Conservation (phyloP, 1,140 invertebrate species). For the Anadara kagoshimensis region DNA sequence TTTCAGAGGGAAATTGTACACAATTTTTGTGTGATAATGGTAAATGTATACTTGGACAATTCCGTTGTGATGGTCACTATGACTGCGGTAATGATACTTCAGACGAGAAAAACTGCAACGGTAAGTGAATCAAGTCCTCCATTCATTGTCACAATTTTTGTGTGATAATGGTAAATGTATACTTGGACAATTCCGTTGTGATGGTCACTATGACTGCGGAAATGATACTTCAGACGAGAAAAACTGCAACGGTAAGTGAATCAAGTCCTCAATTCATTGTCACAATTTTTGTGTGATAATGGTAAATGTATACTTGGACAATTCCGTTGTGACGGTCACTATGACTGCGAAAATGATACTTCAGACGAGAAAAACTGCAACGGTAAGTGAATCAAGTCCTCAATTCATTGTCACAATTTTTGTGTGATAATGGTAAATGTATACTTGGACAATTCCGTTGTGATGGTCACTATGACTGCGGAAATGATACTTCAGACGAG, state of each 20-base stretch:
- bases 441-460: conserved; percentile 41
- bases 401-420: no score
- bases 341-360: conserved; percentile 56
- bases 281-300: conserved; percentile 43
- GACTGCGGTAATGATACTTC: conserved; percentile 58
- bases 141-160: conserved; percentile 44
- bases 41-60: conserved; percentile 39
- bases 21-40: conserved; percentile 43
- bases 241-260: no score
- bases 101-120: conserved; percentile 40
- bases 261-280: no score
- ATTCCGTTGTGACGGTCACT: conserved; percentile 45
- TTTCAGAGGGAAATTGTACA: conserved; percentile 71
- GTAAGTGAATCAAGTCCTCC: no score
- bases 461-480: conserved; percentile 52
- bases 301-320: conserved; percentile 41
- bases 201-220: conserved; percentile 51
- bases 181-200: conserved; percentile 38
- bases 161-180: conserved; percentile 47
- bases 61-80: conserved; percentile 42
- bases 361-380: conserved; percentile 37
- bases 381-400: no score
- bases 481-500: conserved; percentile 48
- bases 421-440: conserved; percentile 42
- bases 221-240: conserved; percentile 49